Conservation (phyloP, 2,797 vertebrate genomes). For the Neopelma chrysocephalum region DNA sequence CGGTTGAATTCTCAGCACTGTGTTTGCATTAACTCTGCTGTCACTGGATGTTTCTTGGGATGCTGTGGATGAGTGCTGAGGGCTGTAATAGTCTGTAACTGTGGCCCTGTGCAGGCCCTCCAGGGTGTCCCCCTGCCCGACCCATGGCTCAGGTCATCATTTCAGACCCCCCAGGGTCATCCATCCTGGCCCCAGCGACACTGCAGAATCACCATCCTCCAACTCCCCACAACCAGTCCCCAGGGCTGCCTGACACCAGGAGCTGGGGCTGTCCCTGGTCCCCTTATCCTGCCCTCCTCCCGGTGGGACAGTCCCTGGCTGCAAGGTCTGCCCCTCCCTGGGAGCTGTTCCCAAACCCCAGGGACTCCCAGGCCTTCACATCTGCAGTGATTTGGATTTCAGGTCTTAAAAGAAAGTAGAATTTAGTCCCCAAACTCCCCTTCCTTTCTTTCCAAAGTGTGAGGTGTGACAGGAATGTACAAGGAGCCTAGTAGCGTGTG, state of each 20-base stretch:
- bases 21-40: not conserved
- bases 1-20: not conserved
- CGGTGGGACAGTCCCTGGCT: not conserved
- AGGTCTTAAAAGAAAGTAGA: not conserved
- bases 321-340: not conserved
- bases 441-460: not conserved
- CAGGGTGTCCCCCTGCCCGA: rapidly evolving
- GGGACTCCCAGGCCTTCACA: rapidly evolving
- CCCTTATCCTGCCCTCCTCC: not conserved
- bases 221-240: not conserved
- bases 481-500: not conserved
- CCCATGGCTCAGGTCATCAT: not conserved
- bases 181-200: rapidly evolving
- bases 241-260: rapidly evolving
- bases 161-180: not conserved
- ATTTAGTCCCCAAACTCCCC: not conserved
- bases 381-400: not conserved
- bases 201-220: rapidly evolving
- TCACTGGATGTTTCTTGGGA: rapidly evolving
- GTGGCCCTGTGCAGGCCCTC: not conserved
- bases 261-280: not conserved
- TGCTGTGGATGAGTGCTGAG: not conserved
- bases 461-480: not conserved
- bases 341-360: not conserved
- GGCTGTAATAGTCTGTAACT: too few species aligned